Conservation (phyloP, 1,140 invertebrate species). For the Dendrolimus kikuchii region DNA sequence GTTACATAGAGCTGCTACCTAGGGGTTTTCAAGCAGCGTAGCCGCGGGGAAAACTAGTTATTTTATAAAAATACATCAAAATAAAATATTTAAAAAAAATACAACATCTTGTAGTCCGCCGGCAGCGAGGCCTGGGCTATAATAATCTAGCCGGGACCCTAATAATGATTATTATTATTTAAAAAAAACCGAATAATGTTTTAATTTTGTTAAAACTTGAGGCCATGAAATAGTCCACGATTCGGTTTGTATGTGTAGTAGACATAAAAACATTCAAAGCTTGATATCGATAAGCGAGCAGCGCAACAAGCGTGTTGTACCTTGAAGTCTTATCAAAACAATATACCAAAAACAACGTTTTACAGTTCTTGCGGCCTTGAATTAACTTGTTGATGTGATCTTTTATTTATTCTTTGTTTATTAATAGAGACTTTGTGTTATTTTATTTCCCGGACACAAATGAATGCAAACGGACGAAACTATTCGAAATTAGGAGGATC, state of each 20-base stretch:
- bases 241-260: background rate
- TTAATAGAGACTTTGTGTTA: slow-evolving; percentile 1
- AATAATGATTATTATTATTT: no score
- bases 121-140: no score
- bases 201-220: no score
- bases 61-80: no score
- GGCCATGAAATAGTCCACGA: background rate
- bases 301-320: slow-evolving; percentile 28
- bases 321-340: slow-evolving; percentile 50
- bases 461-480: background rate
- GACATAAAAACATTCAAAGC: slow-evolving; percentile 23
- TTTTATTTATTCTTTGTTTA: slow-evolving; percentile 10
- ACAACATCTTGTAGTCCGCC: no score
- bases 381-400: slow-evolving; percentile 22
- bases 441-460: background rate
- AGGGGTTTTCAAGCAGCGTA: no score
- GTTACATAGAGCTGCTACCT: no score
- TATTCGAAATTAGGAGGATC: no score
- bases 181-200: no score
- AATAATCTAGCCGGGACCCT: no score
- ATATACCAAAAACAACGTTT: slow-evolving; percentile 39
- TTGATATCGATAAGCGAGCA: slow-evolving; percentile 31
- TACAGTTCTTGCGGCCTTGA: slow-evolving; percentile 29
- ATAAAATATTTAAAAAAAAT: no score
- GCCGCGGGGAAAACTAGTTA: no score